These are phyloP conservation scores for Leuctra nigra DNA, from an alignment of 2,888 invertebrate species.

Conservation along the genomic window DNA sequence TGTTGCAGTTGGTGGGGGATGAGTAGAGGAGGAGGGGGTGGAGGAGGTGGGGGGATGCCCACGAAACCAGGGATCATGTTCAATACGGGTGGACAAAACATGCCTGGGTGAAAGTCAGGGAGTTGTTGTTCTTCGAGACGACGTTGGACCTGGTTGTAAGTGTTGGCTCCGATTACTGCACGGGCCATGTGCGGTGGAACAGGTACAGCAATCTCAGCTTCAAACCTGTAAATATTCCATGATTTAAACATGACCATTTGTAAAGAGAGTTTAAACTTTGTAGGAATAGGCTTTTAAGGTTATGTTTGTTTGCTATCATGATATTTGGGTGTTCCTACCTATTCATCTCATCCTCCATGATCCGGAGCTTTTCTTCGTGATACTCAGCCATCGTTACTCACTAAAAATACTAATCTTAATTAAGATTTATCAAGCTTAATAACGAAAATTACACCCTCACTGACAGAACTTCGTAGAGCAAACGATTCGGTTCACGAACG, in stretches of 20 bases:
- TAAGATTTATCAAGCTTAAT: too few relatives aligned
- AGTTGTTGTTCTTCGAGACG: constrained; percentile 24
- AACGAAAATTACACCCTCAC: too few relatives aligned
- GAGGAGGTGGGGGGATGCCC: constrained; percentile 23
- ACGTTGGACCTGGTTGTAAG: constrained; percentile 48
- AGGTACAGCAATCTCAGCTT: constrained; percentile 64
- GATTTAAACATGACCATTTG: neutral
- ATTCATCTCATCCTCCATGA: constrained; percentile 91
- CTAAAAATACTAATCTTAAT: too few relatives aligned
- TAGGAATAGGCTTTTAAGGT: too few relatives aligned
- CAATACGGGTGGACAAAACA: constrained; percentile 36
- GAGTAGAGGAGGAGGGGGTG: constrained; percentile 14
- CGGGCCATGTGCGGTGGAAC: constrained; percentile 44
- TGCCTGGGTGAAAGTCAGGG: constrained; percentile 12
- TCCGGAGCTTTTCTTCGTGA: constrained; percentile 53
- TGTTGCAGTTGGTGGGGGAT: constrained; percentile 22
- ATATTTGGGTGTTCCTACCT: constrained; percentile 53
- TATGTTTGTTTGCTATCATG: constrained; percentile 11
- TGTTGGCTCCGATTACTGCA: constrained; percentile 64
- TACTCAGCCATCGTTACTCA: neutral
- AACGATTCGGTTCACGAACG: too few relatives aligned
- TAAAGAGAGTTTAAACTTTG: neutral
- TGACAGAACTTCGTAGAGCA: too few relatives aligned
- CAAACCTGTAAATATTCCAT: constrained; percentile 55
- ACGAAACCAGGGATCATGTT: constrained; percentile 25